Conservation (phyloP, 1,140 invertebrate species). For the Listronotus bonariensis region DNA sequence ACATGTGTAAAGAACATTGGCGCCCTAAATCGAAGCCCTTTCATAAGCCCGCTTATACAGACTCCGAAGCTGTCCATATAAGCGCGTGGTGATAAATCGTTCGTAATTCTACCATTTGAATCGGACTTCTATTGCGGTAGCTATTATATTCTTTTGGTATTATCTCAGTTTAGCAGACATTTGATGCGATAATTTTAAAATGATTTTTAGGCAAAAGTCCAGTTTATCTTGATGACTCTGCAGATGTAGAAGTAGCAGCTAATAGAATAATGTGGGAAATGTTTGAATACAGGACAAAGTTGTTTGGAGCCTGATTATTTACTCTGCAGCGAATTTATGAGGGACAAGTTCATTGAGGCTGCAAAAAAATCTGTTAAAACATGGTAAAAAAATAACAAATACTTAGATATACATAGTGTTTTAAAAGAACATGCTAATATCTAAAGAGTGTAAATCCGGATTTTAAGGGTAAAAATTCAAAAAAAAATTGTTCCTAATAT, state of each 20-base stretch:
- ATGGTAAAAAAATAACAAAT: constrained; percentile 59
- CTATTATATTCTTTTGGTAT: too few species aligned
- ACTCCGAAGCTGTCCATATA: too few species aligned
- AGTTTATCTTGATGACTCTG: constrained; percentile 81
- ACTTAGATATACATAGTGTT: not conserved
- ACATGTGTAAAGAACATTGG: too few species aligned
- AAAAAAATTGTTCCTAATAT: too few species aligned
- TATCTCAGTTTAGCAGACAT: too few species aligned
- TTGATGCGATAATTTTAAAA: too few species aligned
- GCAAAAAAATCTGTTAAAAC: constrained; percentile 72
- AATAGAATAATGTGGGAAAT: constrained; percentile 91
- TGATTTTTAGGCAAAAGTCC: constrained; percentile 63
- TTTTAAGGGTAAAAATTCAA: not conserved
- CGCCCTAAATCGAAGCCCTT: too few species aligned
- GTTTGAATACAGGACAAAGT: constrained; percentile 84
- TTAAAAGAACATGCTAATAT: not conserved
- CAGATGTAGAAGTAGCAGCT: constrained; percentile 70
- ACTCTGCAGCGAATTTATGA: constrained; percentile 79
- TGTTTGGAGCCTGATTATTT: constrained; percentile 98
- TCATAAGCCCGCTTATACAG: too few species aligned
- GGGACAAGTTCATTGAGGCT: constrained; percentile 69
- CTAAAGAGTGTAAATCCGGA: too few species aligned
- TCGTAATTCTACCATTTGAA: too few species aligned
- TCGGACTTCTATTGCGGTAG: too few species aligned
- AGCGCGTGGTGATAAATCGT: too few species aligned